Percentiles rank a stretch among this genome's conserved stretches.
These are phyloP conservation scores for Cacatua alba DNA, from an alignment of 2,113 vertebrate species.

Conservation along the genomic window DNA sequence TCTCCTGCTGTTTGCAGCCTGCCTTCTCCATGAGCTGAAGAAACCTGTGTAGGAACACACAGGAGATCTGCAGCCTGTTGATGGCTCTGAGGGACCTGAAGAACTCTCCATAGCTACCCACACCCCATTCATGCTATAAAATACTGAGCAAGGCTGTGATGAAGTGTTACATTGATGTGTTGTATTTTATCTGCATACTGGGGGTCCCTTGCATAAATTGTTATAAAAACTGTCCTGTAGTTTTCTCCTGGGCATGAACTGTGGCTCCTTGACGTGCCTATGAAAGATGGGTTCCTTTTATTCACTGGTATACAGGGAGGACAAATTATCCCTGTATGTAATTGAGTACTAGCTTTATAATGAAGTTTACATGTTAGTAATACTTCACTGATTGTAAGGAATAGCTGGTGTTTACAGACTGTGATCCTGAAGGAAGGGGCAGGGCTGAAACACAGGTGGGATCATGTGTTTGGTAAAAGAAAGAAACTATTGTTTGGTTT, in stretches of 20 bases:
- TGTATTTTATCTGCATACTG: neutral
- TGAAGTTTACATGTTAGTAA: neutral
- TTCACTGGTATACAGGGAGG: neutral
- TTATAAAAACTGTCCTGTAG: neutral
- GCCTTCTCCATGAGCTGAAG: neutral
- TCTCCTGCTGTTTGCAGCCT: neutral
- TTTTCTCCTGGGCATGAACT: neutral
- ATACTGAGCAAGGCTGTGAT: neutral
- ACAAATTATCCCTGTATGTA: neutral
- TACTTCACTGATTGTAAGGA: neutral
- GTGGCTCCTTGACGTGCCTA: neutral
- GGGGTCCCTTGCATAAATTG: neutral
- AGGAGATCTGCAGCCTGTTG: neutral
- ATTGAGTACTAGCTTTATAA: neutral
- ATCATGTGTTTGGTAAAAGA: neutral
- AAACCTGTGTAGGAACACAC: neutral
- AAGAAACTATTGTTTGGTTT: rapidly evolving
- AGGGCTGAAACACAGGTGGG: neutral
- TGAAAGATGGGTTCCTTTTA: neutral
- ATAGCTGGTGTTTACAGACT: neutral
- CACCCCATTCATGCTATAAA: neutral
- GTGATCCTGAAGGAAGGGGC: neutral
- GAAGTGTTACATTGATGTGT: neutral
- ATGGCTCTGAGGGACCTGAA: neutral
- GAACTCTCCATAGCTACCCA: neutral